These are phyloP conservation scores for Dendrocincla fuliginosa DNA, from an alignment of 2,797 vertebrate genomes.

Conservation along the genomic window DNA sequence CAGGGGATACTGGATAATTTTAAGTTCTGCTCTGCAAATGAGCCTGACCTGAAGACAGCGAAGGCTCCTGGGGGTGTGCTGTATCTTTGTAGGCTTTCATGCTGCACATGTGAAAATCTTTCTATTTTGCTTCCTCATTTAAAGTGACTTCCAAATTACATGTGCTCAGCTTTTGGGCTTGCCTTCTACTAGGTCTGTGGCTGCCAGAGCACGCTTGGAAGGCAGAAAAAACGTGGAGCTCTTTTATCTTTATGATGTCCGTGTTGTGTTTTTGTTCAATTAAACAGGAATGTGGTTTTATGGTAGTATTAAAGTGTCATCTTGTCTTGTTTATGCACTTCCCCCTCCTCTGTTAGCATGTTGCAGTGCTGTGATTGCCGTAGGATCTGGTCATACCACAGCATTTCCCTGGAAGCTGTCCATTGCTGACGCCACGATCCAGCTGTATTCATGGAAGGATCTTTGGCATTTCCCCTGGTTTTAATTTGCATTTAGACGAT, in stretches of 20 bases:
- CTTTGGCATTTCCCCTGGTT: neutral
- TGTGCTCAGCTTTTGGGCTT: neutral
- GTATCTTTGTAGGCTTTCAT: neutral
- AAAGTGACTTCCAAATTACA: neutral
- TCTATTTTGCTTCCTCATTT: neutral
- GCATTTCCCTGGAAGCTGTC: conserved; percentile 16
- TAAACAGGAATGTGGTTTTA: neutral
- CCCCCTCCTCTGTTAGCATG: neutral
- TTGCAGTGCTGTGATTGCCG: neutral
- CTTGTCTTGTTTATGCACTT: neutral
- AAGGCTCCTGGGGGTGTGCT: neutral
- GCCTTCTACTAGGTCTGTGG: neutral
- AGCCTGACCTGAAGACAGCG: neutral
- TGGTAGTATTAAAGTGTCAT: neutral
- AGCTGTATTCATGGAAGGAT: neutral
- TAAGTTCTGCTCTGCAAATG: neutral
- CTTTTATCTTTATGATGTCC: neutral
- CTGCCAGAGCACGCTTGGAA: neutral
- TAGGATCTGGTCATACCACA: neutral
- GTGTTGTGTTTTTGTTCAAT: neutral
- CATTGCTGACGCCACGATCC: neutral
- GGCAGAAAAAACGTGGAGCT: neutral
- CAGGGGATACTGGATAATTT: neutral
- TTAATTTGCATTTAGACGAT: neutral
- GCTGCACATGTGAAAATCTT: neutral